These are phyloP conservation scores for Petrocephalus sullivani DNA, from an alignment of 2,797 vertebrate species.

Conservation along the genomic window DNA sequence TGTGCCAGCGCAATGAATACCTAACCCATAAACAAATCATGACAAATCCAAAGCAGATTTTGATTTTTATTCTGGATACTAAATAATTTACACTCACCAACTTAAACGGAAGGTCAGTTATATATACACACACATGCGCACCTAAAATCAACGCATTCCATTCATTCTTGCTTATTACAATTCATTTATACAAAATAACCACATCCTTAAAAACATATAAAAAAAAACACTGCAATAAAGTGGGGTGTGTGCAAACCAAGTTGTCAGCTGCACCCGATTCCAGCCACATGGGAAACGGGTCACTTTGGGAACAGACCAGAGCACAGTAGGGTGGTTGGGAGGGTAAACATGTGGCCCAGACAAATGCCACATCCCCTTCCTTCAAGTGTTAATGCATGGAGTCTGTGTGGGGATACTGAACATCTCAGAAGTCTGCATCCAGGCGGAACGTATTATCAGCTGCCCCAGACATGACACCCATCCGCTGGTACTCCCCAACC, in stretches of 20 bases:
- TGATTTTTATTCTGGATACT: neutral
- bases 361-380: neutral
- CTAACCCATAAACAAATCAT: neutral
- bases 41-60: neutral
- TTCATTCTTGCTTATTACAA: conserved; percentile 4
- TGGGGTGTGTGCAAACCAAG: conserved; percentile 6
- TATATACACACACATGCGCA: neutral
- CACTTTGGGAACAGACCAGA: neutral
- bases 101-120: neutral
- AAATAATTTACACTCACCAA: neutral
- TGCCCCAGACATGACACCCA: conserved; percentile 87
- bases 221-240: conserved; percentile 7
- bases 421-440: conserved; percentile 82
- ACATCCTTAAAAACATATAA: neutral
- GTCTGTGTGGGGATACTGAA: neutral
- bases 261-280: neutral
- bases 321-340: neutral
- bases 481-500: conserved; percentile 92
- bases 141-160: neutral
- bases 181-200: neutral
- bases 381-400: conserved; percentile 24
- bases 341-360: neutral
- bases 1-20: neutral
- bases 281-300: neutral
- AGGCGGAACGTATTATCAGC: conserved; percentile 83